Base-by-base conservation (phyloP, 2,113 vertebrate species). In the Dissostichus mawsoni region DNA sequence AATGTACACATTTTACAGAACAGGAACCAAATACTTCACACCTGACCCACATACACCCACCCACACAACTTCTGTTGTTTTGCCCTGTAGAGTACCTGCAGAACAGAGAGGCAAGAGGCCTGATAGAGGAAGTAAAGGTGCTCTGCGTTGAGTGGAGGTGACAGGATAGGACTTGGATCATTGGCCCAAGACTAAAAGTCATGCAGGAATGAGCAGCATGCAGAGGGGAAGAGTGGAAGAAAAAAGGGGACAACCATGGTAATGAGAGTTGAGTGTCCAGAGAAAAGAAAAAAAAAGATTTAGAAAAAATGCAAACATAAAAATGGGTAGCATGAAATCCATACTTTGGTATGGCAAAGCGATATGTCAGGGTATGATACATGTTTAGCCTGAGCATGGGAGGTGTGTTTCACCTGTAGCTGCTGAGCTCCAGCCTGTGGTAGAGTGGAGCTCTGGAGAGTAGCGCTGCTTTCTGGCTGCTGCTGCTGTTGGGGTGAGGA, bases 111-210 rank as follows among this genome's bases (percentile, higher is more conserved):
- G 83, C 93, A 92, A 53, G 92, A 92, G 14, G 93, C 88, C 90
- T 95, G 94, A 94, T 94, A 95, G 80, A 94, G 93, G 90, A 95
- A 95, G 92, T 92, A 94, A 51, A 95, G 94, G 45, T 95, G 93
- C 87, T 95, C 95, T 80, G 92, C 94, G 80, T 94, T 95, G 92
- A 95, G 80, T 88, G 94, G 93, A 86, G 95, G 94, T 91, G 94
- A 94, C 89, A 94, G 83, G 82, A 94, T 78, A 87, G 93, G 80
- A 76, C 93, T 95, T 90, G 85, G 87, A 82, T 95, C 91, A 88
- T 63, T 91, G 87, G 90, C 80, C 92, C 92, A 92, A 92, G 92
- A 90, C 94, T 95, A 90, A 90, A 50, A 92, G 71, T 90, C 85
- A 94, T 90, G 91, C 89, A 93, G 89, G 78, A 84, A 81, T 65